Conservation (phyloP, 2,797 vertebrate genomes). For the Darevskia mixta region DNA sequence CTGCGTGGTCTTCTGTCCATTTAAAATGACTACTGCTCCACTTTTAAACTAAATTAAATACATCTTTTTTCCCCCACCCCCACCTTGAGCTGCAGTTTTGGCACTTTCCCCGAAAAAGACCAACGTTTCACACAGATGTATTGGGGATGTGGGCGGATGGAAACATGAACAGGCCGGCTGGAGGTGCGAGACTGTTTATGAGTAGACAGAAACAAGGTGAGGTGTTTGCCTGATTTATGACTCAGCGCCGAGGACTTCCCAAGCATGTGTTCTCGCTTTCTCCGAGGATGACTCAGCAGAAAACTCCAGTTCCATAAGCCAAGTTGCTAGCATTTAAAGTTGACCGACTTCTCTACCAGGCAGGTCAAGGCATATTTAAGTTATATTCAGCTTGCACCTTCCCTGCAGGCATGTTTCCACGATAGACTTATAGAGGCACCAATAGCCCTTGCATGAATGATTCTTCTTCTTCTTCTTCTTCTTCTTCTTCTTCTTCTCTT, state of each 20-base stretch:
- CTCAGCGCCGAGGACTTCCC: conserved; percentile 4
- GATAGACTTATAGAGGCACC: not conserved
- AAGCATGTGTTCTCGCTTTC: not conserved
- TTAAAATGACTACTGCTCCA: not conserved
- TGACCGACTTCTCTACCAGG: not conserved
- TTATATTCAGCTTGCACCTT: not conserved
- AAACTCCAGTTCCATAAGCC: not conserved
- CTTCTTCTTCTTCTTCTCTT: not conserved
- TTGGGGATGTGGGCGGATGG: not conserved
- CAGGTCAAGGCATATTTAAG: not conserved
- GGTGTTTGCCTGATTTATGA: conserved; percentile 5
- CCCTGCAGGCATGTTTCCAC: not conserved
- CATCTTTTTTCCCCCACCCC: not conserved
- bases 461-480: too few relatives aligned
- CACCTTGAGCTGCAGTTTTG: not conserved
- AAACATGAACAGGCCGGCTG: not conserved
- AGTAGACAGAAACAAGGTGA: not conserved
- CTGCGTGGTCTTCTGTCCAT: not conserved
- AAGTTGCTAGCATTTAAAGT: not conserved
- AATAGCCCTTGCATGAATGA: not conserved
- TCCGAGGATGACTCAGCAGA: conserved; percentile 7
- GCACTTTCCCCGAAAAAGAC: not conserved
- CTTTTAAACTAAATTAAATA: not conserved
- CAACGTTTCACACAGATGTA: not conserved
- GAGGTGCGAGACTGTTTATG: not conserved